Percentiles rank a stretch among this genome's conserved stretches.
These are phyloP conservation scores for Melangyna quadrimaculata DNA, from an alignment of 2,888 invertebrate genomes.

Conservation along the genomic window DNA sequence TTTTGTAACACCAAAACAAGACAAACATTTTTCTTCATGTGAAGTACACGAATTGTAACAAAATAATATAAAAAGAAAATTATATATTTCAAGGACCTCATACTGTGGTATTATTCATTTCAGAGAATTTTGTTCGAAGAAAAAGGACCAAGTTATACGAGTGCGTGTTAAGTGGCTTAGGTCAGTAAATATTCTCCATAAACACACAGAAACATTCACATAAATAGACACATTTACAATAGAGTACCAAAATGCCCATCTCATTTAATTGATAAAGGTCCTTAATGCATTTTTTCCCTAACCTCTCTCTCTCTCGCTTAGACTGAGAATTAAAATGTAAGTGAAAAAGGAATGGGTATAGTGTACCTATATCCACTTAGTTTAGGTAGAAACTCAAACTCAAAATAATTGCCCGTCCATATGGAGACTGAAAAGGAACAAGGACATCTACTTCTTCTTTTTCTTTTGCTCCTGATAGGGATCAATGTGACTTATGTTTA, in stretches of 20 bases:
- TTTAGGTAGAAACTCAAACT: neutral
- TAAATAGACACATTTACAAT: neutral
- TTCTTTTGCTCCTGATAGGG: neutral
- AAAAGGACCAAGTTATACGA: neutral
- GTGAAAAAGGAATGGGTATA: neutral
- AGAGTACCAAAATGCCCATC: conserved; percentile 3
- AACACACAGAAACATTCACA: neutral
- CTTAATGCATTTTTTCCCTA: conserved; percentile 10
- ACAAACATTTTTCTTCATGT: neutral
- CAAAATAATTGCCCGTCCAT: conserved; percentile 35
- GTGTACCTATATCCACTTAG: conserved; percentile 1
- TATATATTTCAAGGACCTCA: conserved; percentile 42
- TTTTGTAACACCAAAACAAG: conserved; percentile 40
- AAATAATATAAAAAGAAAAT: neutral
- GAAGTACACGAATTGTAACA: neutral
- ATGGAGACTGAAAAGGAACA: neutral
- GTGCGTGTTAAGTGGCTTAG: conserved; percentile 65
- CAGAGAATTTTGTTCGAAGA: conserved; percentile 21
- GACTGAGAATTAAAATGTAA: neutral
- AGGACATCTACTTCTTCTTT: neutral
- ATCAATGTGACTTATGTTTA: conserved; percentile 30
- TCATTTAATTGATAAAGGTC: neutral
- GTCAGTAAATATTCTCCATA: conserved; percentile 12
- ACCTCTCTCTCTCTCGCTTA: neutral
- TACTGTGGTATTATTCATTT: conserved; percentile 52